These are phyloP conservation scores for Rafetus swinhoei DNA, from an alignment of 2,113 vertebrate species.

Conservation along the genomic window DNA sequence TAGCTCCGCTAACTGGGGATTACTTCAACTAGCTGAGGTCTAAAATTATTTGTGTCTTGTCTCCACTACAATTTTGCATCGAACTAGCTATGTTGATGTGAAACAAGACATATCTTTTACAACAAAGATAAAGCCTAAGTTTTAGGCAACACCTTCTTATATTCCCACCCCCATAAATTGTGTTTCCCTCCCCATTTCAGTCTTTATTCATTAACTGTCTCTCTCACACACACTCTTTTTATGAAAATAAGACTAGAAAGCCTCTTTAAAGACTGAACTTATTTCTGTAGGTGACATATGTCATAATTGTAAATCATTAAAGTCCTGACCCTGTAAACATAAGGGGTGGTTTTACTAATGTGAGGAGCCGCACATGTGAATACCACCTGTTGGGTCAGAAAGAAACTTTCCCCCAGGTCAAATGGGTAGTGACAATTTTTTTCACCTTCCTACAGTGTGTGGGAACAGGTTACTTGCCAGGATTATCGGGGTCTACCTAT, in stretches of 20 bases:
- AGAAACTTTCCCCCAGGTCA: neutral
- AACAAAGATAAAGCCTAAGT: neutral
- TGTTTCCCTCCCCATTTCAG: neutral
- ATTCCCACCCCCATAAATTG: neutral
- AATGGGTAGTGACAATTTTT: neutral
- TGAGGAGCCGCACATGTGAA: neutral
- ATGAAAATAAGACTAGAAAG: neutral
- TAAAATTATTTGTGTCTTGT: neutral
- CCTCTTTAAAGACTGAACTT: neutral
- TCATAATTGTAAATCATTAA: neutral
- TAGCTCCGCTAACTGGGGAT: neutral
- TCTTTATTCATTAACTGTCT: neutral
- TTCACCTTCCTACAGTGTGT: neutral
- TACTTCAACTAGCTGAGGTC: neutral
- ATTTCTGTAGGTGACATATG: neutral
- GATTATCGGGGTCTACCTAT: neutral
- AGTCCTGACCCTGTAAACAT: neutral
- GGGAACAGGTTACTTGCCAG: neutral
- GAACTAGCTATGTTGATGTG: neutral
- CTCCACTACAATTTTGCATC: neutral
- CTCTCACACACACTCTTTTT: neutral
- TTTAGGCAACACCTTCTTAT: neutral
- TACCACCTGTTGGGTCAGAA: neutral
- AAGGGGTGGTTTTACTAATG: neutral
- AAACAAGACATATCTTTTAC: neutral